phyloP scores from a whole-genome alignment of 2,113 vertebrate species.

The Dasypus novemcinctus region DNA sequence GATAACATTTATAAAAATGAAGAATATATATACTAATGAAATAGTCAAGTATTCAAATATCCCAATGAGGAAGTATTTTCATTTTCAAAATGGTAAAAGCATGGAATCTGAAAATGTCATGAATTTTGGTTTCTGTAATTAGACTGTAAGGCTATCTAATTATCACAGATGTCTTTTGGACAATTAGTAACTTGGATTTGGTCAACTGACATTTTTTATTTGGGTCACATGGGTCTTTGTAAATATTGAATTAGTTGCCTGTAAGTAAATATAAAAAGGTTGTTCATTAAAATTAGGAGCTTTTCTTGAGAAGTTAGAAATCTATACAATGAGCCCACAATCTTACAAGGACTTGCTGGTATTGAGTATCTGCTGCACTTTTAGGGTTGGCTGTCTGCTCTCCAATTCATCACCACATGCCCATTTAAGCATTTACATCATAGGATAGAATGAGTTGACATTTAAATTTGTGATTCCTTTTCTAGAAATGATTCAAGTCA shows the following conservation, averaged over 20 bases:
- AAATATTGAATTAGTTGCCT: neutral
- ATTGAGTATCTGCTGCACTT: neutral
- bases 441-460: neutral
- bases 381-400: fast-evolving
- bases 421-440: neutral
- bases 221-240: neutral
- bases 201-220: neutral
- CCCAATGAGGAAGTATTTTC: neutral
- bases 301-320: neutral
- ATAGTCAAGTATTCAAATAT: neutral
- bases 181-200: neutral
- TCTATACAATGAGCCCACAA: neutral
- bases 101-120: neutral
- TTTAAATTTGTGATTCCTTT: neutral
- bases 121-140: neutral
- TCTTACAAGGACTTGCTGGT: neutral
- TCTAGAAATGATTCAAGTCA: neutral
- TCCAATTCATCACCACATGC: neutral
- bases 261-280: neutral
- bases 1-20: neutral
- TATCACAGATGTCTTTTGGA: neutral
- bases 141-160: neutral
- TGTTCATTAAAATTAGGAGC: neutral
- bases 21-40: neutral
- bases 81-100: neutral